Percentiles rank a stretch among this genome's conserved stretches.
phyloP scores from a whole-genome alignment of 2,797 vertebrate genomes.

The Rhynchonycteris naso region DNA sequence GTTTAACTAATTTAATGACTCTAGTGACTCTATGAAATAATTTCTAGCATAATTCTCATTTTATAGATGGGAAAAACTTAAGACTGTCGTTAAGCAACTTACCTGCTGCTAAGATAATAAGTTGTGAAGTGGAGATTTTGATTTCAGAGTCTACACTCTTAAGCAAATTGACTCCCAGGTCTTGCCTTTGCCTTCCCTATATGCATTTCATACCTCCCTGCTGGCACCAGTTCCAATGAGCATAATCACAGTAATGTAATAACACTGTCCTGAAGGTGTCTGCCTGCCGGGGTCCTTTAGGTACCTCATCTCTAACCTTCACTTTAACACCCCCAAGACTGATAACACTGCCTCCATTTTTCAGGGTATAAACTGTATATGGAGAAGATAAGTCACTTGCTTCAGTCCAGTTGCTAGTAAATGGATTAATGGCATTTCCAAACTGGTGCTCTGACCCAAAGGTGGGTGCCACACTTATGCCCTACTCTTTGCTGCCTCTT shows the following conservation, averaged over 20 bases:
- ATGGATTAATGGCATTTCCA: neutral
- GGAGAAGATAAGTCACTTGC: neutral
- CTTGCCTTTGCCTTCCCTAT: neutral
- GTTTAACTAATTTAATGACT: constrained; percentile 16
- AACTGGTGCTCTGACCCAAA: neutral
- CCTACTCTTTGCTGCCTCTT: neutral
- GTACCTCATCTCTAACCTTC: constrained; percentile 9
- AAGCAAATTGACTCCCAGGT: neutral
- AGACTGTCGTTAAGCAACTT: neutral
- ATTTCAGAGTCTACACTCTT: neutral
- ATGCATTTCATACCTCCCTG: neutral
- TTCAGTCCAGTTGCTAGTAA: neutral
- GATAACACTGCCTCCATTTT: neutral
- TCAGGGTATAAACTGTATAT: neutral
- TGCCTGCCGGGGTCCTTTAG: constrained; percentile 35
- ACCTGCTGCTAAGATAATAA: neutral
- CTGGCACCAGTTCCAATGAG: constrained; percentile 48
- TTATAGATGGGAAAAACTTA: constrained; percentile 3
- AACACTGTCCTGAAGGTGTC: constrained; percentile 44
- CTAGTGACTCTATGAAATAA: neutral
- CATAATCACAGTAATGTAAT: constrained; percentile 48
- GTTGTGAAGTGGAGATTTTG: neutral
- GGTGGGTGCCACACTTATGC: neutral
- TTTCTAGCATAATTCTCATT: constrained; percentile 29
- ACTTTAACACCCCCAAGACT: neutral